Conservation (phyloP, 2,797 vertebrate species). For the Notoglanidium macrostoma region DNA sequence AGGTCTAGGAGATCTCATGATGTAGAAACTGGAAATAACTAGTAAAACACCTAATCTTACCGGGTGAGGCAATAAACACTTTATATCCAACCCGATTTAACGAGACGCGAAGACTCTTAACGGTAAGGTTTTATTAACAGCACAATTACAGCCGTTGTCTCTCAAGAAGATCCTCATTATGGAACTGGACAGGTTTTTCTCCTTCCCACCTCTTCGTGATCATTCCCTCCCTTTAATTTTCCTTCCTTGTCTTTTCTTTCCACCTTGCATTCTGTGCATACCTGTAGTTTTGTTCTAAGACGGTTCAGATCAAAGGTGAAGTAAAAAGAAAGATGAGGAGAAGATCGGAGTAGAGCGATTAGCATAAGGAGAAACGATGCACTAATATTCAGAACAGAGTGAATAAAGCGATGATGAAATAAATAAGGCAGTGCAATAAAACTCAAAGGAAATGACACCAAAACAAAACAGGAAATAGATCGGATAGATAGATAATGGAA, state of each 20-base stretch:
- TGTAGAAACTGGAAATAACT: background rate
- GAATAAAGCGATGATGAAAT: background rate
- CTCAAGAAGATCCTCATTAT: background rate
- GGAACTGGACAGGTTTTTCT: background rate
- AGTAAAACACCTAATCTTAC: background rate
- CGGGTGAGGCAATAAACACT: background rate
- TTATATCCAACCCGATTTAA: background rate
- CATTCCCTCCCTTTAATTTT: too few species aligned
- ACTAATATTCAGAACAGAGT: background rate
- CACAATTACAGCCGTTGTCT: background rate
- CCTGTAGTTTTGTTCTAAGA: background rate
- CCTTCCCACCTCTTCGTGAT: too few species aligned
- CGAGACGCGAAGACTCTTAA: background rate
- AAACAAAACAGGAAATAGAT: background rate
- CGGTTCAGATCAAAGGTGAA: background rate
- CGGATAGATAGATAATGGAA: background rate
- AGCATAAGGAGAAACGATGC: background rate
- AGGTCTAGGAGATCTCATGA: background rate
- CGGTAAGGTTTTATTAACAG: slow-evolving; percentile 4
- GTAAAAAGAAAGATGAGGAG: background rate
- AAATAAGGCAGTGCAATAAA: background rate
- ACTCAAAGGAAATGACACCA: background rate
- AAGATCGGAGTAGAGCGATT: background rate
- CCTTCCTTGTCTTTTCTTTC: background rate
- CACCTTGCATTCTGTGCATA: background rate